Conservation (phyloP, 1,140 invertebrate genomes). For the Heliconius hermathena region DNA sequence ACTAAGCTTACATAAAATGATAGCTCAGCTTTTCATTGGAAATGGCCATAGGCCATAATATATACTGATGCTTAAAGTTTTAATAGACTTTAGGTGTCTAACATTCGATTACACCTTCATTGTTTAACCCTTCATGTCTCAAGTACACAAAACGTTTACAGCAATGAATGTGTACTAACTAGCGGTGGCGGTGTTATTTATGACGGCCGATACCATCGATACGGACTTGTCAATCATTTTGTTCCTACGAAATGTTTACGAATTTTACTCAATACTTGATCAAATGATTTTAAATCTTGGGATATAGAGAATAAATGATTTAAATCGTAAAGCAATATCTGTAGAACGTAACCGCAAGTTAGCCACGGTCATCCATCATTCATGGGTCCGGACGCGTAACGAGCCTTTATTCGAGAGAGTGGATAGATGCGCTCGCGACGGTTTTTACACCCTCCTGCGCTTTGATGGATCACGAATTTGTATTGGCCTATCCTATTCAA, state of each 20-base stretch:
- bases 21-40: background rate
- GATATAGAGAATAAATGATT: conserved; percentile 18
- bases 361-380: conserved; percentile 74
- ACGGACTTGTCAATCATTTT: conserved; percentile 77
- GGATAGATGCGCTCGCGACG: conserved; percentile 58
- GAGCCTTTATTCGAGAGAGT: conserved; percentile 70
- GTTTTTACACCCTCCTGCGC: conserved; percentile 60
- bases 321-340: conserved; percentile 18
- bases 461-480: conserved; percentile 74
- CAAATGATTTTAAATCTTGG: conserved; percentile 47
- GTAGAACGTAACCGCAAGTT: conserved; percentile 44
- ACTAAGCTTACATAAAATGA: background rate
- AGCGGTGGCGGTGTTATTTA: conserved; percentile 77
- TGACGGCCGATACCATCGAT: conserved; percentile 71
- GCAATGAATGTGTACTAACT: conserved; percentile 78
- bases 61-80: background rate
- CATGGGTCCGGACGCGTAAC: conserved; percentile 66
- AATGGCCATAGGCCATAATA: background rate
- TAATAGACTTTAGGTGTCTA: background rate
- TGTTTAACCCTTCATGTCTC: conserved; percentile 42
- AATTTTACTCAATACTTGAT: conserved; percentile 35
- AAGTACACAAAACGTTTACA: conserved; percentile 54
- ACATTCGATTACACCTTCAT: conserved; percentile 30
- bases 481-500: conserved; percentile 59
- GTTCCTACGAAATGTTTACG: conserved; percentile 50